Conservation (phyloP, 30 jellyfish, hydroid and myxozoan species). For the Nemopilema nomurai region DNA sequence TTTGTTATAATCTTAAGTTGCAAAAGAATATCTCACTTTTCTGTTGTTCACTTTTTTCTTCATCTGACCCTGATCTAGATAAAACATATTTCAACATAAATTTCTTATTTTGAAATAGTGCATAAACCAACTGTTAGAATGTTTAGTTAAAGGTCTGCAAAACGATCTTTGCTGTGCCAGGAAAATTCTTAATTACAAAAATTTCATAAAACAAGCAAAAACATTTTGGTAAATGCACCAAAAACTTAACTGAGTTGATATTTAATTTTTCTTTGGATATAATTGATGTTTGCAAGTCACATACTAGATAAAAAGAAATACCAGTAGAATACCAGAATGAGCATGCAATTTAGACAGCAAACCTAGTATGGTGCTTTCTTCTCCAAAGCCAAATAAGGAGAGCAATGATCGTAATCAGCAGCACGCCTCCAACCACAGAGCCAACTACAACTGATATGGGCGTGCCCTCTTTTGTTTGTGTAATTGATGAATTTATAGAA, state of each 20-base stretch:
- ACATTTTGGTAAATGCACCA: too few relatives aligned
- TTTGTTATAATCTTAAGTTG: too few relatives aligned
- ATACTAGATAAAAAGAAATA: too few relatives aligned
- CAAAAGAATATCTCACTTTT: neutral
- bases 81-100: too few relatives aligned
- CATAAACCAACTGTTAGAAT: too few relatives aligned
- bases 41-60: neutral
- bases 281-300: neutral
- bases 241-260: too few relatives aligned
- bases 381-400: neutral
- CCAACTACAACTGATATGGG: neutral
- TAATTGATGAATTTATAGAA: neutral
- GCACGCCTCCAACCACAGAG: neutral
- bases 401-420: neutral
- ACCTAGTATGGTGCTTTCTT: neutral
- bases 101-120: too few relatives aligned
- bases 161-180: too few relatives aligned
- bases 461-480: neutral
- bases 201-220: too few relatives aligned
- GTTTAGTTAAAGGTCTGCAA: too few relatives aligned
- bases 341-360: neutral
- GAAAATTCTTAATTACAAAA: too few relatives aligned
- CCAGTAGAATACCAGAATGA: neutral
- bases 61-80: neutral
- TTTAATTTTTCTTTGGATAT: neutral